Evolutionary conservation across 2,113 vertebrate species (phyloP).

Genomic region (Thamnophis sirtalis): DNA sequence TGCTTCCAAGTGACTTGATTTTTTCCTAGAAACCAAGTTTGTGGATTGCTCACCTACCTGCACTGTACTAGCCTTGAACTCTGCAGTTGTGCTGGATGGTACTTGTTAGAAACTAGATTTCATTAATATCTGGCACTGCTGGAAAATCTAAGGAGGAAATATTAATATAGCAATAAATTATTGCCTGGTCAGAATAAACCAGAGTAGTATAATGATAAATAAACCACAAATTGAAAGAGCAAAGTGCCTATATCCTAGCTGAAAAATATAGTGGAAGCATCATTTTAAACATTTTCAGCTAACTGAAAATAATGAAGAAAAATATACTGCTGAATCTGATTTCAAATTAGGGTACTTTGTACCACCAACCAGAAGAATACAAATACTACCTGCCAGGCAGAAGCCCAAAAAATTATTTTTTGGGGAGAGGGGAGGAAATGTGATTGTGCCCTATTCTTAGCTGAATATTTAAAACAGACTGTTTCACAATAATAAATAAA

Average conservation of each 20-base stretch:
- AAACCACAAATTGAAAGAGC: neutral
- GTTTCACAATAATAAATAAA: neutral
- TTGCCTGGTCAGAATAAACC: neutral
- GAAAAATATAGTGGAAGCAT: neutral
- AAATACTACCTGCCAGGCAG: neutral
- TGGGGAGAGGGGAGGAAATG: neutral
- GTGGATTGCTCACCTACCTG: neutral
- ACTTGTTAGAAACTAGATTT: neutral
- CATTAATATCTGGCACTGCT: neutral
- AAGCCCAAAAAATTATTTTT: neutral
- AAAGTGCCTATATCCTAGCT: neutral
- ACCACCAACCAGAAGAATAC: neutral
- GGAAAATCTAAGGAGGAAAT: neutral
- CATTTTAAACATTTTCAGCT: neutral
- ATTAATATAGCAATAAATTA: neutral
- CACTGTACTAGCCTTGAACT: neutral
- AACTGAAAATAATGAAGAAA: neutral
- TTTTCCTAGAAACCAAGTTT: neutral
- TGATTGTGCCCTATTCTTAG: neutral
- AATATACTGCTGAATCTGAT: neutral
- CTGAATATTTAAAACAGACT: neutral
- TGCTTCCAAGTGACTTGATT: neutral
- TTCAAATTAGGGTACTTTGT: neutral
- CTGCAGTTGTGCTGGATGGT: neutral
- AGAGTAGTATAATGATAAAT: neutral